phyloP scores from a whole-genome alignment of 2,797 vertebrate species.

The Phataginus tricuspis region DNA sequence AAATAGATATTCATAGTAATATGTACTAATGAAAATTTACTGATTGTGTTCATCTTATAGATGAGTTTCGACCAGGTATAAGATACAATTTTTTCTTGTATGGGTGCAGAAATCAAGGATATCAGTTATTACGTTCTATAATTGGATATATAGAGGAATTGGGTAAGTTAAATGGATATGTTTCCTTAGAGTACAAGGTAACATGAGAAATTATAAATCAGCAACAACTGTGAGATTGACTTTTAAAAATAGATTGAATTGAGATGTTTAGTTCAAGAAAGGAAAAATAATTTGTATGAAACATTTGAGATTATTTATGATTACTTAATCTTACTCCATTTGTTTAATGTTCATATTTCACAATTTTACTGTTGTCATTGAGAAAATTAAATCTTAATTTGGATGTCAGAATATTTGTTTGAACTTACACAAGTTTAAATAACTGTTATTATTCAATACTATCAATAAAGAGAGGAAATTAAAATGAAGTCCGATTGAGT shows the following conservation, averaged over 20 bases:
- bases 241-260: slow-evolving; percentile 14
- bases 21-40: neutral
- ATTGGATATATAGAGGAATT: slow-evolving; percentile 86
- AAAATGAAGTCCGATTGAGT: neutral
- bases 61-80: slow-evolving; percentile 83
- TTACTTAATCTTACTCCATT: neutral
- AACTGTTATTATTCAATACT: neutral
- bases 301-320: neutral
- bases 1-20: neutral
- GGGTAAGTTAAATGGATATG: slow-evolving; percentile 81
- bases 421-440: neutral
- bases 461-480: neutral
- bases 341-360: neutral
- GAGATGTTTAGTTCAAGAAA: neutral
- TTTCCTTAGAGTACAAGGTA: slow-evolving; percentile 12
- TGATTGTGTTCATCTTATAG: slow-evolving; percentile 73
- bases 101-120: slow-evolving; percentile 85
- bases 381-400: slow-evolving; percentile 3
- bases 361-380: neutral
- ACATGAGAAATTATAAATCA: neutral
- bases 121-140: slow-evolving; percentile 85
- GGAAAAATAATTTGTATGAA: neutral
- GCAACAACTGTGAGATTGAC: neutral
- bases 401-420: slow-evolving; percentile 22
- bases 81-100: slow-evolving; percentile 86